phyloP scores from a whole-genome alignment of 53 echinoderm and acorn worm species.

The Paelopatides confundens region DNA sequence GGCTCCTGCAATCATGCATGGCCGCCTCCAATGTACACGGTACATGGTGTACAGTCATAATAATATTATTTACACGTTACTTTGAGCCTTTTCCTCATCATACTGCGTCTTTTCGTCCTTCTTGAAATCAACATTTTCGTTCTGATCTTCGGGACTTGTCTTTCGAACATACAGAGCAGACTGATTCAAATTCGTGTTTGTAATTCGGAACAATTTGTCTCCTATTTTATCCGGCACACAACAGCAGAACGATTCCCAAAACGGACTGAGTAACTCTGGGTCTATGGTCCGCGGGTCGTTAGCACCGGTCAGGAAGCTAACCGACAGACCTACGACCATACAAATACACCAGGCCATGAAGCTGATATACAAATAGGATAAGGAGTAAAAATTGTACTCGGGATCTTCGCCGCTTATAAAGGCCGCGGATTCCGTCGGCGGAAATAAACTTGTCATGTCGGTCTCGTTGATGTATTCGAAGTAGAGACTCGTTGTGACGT shows the following conservation, averaged over 20 bases:
- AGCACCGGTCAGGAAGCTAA: constrained; percentile 35
- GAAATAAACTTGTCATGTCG: background rate
- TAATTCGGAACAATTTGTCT: background rate
- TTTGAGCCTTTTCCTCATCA: background rate
- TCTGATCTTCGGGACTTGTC: constrained; percentile 4
- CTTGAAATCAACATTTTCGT: background rate
- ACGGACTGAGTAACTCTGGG: background rate
- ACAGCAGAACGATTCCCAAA: constrained; percentile 45
- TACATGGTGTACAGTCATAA: background rate
- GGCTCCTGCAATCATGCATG: too few relatives aligned
- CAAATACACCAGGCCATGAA: constrained; percentile 35
- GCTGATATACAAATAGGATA: constrained; percentile 41
- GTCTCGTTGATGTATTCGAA: background rate
- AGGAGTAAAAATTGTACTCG: constrained; percentile 21
- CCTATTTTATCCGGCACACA: constrained; percentile 13
- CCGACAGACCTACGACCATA: background rate
- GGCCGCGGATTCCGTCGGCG: background rate
- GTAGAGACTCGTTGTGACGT: background rate
- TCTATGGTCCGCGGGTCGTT: constrained; percentile 27
- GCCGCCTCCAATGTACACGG: too few relatives aligned
- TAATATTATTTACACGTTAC: background rate
- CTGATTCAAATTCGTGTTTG: background rate
- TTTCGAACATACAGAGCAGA: constrained; percentile 21
- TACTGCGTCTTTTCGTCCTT: background rate
- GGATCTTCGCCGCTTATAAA: background rate